Percentiles rank a stretch among this genome's conserved stretches.
Evolutionary conservation across 2,113 vertebrate genomes (phyloP).

Genomic region (Myanophis thanlyinensis): DNA sequence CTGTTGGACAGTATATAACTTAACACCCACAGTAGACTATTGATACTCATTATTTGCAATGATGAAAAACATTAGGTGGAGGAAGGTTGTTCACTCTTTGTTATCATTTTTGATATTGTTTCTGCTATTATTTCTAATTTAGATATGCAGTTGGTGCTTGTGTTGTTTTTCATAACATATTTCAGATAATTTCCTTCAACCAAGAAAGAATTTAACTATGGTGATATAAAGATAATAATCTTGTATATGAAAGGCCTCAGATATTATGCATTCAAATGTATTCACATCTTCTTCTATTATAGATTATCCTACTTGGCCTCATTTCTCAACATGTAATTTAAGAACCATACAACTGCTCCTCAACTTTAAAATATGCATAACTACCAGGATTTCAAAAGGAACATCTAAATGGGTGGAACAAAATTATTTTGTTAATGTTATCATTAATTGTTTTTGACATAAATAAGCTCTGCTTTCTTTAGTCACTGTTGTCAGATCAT

Average conservation of each 20-base stretch:
- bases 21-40: neutral
- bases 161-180: neutral
- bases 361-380: neutral
- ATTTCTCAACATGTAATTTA: neutral
- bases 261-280: neutral
- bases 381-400: constrained; percentile 1
- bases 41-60: neutral
- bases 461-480: constrained; percentile 30
- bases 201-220: neutral
- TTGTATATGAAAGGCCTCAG: neutral
- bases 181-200: neutral
- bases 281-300: neutral
- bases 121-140: neutral
- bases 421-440: constrained; percentile 33
- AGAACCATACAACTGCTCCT: neutral
- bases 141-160: neutral
- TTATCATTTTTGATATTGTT: neutral
- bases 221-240: neutral
- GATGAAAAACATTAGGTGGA: neutral
- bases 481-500: constrained; percentile 44
- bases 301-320: neutral
- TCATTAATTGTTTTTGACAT: constrained; percentile 7
- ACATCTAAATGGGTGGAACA: constrained; percentile 21
- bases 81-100: neutral
- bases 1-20: neutral